Percentiles rank a stretch among this genome's conserved stretches.
These are phyloP conservation scores for Anomalospiza imberbis DNA, from an alignment of 2,797 vertebrate species.

Conservation along the genomic window DNA sequence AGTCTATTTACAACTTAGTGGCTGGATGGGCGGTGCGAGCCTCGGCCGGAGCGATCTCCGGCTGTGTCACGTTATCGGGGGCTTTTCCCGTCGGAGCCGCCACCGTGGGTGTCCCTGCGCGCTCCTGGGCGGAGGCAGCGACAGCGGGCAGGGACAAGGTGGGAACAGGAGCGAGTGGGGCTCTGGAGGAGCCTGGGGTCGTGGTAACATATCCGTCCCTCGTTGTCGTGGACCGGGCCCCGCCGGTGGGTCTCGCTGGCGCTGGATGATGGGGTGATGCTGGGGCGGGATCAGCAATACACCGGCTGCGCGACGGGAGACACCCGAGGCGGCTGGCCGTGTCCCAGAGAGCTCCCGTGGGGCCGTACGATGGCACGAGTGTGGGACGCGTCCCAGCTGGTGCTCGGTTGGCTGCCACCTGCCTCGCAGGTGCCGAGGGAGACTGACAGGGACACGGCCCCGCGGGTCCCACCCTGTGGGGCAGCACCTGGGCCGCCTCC, in stretches of 20 bases:
- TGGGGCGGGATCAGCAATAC: not conserved
- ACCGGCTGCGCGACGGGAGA: not conserved
- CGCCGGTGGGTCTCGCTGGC: not conserved
- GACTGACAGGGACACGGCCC: not conserved
- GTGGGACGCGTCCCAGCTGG: not conserved
- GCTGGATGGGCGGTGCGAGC: not conserved
- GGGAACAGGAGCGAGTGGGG: not conserved
- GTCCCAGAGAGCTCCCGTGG: not conserved
- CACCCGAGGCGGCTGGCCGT: not conserved
- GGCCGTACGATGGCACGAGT: fast-evolving
- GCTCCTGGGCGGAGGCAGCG: not conserved
- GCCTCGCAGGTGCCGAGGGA: not conserved
- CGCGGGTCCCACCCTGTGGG: not conserved
- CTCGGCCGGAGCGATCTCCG: not conserved
- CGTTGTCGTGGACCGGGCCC: not conserved
- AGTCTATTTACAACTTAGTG: not conserved
- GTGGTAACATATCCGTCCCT: not conserved
- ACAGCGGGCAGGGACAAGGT: not conserved
- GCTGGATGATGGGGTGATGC: not conserved
- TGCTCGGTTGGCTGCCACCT: not conserved
- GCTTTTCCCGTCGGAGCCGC: not conserved
- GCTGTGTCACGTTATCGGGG: not conserved
- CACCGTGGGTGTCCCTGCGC: not conserved
- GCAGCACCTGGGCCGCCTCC: not conserved
- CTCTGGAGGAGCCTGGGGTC: not conserved